These are phyloP conservation scores for Pimpla rufipes DNA, from an alignment of 2,888 invertebrate genomes.

Conservation along the genomic window DNA sequence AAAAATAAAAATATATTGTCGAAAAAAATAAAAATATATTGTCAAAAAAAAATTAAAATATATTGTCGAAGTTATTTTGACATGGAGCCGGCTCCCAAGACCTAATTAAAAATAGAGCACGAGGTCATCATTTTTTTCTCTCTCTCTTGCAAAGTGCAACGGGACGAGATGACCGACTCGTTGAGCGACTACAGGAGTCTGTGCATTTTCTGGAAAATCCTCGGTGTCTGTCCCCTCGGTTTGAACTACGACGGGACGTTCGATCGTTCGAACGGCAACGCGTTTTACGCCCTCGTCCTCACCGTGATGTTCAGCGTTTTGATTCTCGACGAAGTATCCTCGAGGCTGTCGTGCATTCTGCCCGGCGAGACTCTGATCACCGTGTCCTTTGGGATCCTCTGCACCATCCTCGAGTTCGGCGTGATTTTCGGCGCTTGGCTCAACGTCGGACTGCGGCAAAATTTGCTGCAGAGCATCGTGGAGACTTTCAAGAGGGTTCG, in stretches of 20 bases:
- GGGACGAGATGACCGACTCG: neutral
- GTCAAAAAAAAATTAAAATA: no score
- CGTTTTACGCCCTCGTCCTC: neutral
- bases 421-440: slow-evolving; percentile 2
- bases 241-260: slow-evolving; percentile 12
- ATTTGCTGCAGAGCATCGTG: neutral
- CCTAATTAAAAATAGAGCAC: no score
- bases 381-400: neutral
- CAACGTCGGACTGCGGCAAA: slow-evolving; percentile 1
- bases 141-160: neutral
- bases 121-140: neutral
- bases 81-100: no score
- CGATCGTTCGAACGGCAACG: neutral
- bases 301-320: neutral
- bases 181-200: neutral
- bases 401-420: neutral
- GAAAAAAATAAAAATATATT: no score
- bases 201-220: slow-evolving; percentile 20
- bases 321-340: neutral
- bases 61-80: no score
- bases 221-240: slow-evolving; percentile 1
- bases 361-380: neutral
- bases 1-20: no score
- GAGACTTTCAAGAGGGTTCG: neutral
- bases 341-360: neutral